Percentiles rank a stretch among this genome's conserved stretches.
Evolutionary conservation across 2,113 vertebrate species (phyloP).

Genomic region (Rostratula benghalensis): DNA sequence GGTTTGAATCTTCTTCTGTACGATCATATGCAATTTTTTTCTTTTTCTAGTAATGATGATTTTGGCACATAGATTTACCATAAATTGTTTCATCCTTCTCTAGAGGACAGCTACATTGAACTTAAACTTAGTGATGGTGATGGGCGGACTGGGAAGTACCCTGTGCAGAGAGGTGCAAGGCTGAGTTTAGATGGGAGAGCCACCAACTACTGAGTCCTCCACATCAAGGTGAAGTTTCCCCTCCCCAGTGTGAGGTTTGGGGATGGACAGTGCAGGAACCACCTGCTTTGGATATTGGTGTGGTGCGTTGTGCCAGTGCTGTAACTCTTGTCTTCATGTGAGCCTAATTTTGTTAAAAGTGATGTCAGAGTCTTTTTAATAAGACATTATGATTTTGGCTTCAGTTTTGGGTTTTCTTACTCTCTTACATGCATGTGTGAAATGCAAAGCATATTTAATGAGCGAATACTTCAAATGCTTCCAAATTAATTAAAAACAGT

Average conservation of each 20-base stretch:
- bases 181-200: background rate
- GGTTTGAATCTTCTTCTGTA: background rate
- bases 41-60: background rate
- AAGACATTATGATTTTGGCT: slow-evolving; percentile 17
- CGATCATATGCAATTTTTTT: background rate
- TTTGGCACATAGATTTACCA: background rate
- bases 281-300: background rate
- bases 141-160: background rate
- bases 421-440: background rate
- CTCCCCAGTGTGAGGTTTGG: background rate
- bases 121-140: background rate
- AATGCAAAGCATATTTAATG: slow-evolving; percentile 50
- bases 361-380: background rate
- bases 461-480: slow-evolving; percentile 52
- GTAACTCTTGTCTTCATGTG: background rate
- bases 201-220: background rate
- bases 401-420: background rate
- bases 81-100: background rate
- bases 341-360: background rate
- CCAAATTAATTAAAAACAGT: slow-evolving; percentile 59
- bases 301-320: background rate
- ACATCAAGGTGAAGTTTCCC: background rate
- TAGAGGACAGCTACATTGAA: background rate
- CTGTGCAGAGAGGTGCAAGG: background rate
- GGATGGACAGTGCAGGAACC: background rate